These are phyloP conservation scores for Tenthredo distinguenda DNA, from an alignment of 2,888 invertebrate species.

Conservation along the genomic window DNA sequence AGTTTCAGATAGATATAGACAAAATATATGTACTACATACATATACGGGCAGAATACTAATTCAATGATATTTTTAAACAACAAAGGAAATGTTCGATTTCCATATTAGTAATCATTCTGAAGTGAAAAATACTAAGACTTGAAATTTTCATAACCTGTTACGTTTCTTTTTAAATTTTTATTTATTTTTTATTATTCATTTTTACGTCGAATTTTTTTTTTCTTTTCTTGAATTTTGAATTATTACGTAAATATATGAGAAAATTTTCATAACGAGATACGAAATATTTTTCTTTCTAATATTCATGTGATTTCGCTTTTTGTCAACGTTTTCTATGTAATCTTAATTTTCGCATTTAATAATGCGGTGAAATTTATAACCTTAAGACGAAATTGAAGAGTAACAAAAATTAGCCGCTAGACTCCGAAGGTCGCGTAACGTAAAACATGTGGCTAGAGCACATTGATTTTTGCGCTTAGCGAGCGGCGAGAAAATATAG, in stretches of 20 bases:
- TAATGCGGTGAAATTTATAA: too few relatives aligned
- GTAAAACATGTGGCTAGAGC: constrained; percentile 27
- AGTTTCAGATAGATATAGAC: neutral
- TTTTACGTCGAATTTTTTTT: too few relatives aligned
- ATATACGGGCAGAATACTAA: too few relatives aligned
- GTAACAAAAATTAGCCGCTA: neutral
- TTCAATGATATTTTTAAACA: neutral
- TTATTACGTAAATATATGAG: too few relatives aligned
- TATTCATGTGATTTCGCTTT: too few relatives aligned
- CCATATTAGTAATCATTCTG: neutral
- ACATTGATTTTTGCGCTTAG: constrained; percentile 35
- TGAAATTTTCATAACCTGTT: neutral
- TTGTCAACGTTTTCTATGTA: too few relatives aligned
- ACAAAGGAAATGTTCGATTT: too few relatives aligned
- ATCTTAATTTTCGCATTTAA: too few relatives aligned
- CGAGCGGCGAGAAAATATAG: constrained; percentile 28
- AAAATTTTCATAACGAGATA: too few relatives aligned
- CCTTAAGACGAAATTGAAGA: neutral
- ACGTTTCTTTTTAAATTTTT: too few relatives aligned
- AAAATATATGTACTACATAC: neutral
- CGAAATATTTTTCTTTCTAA: too few relatives aligned
- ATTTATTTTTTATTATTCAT: too few relatives aligned
- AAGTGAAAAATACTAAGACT: neutral
- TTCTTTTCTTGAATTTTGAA: neutral
- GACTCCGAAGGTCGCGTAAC: neutral